phyloP scores from a whole-genome alignment of 2,797 vertebrate species.

The Gambusia yucatana region DNA sequence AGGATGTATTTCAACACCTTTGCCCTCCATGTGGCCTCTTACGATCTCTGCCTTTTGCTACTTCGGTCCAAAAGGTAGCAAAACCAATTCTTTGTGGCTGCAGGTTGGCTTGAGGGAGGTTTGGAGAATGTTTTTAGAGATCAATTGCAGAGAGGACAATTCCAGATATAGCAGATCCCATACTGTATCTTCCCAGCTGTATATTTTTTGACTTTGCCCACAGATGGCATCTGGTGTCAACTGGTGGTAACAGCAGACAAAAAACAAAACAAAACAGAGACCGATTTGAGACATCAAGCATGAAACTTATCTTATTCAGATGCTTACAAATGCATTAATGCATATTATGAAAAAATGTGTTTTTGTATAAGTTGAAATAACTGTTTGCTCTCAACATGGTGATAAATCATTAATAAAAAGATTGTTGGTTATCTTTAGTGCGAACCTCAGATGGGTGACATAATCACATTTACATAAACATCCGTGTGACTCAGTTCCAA shows the following conservation, averaged over 20 bases:
- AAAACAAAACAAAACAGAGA: neutral
- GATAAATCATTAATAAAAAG: conserved; percentile 20
- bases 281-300: conserved; percentile 26
- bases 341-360: neutral
- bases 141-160: conserved; percentile 58
- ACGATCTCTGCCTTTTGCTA: conserved; percentile 45
- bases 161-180: conserved; percentile 24
- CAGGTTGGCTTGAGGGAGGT: conserved; percentile 61
- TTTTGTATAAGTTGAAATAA: neutral
- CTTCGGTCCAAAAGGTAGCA: conserved; percentile 30
- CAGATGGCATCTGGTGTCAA: conserved; percentile 68
- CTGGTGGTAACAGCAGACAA: conserved; percentile 40
- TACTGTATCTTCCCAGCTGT: conserved; percentile 61
- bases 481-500: conserved; percentile 32
- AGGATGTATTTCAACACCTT: conserved; percentile 11
- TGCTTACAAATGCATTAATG: conserved; percentile 1
- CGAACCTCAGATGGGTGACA: conserved; percentile 33
- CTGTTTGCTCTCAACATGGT: neutral
- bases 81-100: conserved; percentile 56
- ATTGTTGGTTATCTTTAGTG: conserved; percentile 13
- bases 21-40: conserved; percentile 43
- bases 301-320: conserved; percentile 22
- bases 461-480: conserved; percentile 48
- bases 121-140: conserved; percentile 57
- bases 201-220: conserved; percentile 33